Base-by-base conservation (phyloP, 1,140 invertebrate species). In the Aricia agestis region DNA sequence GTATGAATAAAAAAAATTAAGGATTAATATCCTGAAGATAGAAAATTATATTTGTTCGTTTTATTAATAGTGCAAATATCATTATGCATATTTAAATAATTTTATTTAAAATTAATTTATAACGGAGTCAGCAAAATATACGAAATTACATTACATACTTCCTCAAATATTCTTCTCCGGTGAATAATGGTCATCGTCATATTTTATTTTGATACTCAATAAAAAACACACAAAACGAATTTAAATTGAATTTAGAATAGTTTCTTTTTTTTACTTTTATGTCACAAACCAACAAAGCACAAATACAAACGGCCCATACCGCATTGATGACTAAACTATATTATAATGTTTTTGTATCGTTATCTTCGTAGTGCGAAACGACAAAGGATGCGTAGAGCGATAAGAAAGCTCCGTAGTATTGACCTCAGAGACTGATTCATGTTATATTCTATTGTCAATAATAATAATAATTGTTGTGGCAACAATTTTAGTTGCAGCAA, bases 101-200 rank as follows among this genome's bases (percentile, higher is more conserved):
- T 25, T 25, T 25, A 25, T 25, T 2, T 25, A 25, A 25, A 25
- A 25, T 25, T 25, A 25, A 25, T 25, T 25, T 25, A 25, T 25
- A 25, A 25, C 25, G 25, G 25, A 6, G 36, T 36, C 0, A 36
- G 6, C 1, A 36, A 9, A 7, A 36, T 3, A 25, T 25, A 36
- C n/a, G n/a, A n/a, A n/a, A n/a, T n/a, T n/a, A 36, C 6, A 36
- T 9, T 36, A 63, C 79, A 71, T 70, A 87, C 83, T 81, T 84
- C 83, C 68, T 87, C 85, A 75, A 87, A 87, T 69, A 84, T 76
- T 58, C 77, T 74, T 9, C 82, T 73, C 19, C 80, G 76, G n/a
- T 81, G 75, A 36, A 78, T 65, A 71, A 85, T 78, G 0, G 78
- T 63, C 59, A 63, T 67, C 41, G 74, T 75, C 82, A 83, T n/a